Base-by-base conservation (phyloP, 92 coral and sea anemone genomes). In the Meandrina meandrites region DNA sequence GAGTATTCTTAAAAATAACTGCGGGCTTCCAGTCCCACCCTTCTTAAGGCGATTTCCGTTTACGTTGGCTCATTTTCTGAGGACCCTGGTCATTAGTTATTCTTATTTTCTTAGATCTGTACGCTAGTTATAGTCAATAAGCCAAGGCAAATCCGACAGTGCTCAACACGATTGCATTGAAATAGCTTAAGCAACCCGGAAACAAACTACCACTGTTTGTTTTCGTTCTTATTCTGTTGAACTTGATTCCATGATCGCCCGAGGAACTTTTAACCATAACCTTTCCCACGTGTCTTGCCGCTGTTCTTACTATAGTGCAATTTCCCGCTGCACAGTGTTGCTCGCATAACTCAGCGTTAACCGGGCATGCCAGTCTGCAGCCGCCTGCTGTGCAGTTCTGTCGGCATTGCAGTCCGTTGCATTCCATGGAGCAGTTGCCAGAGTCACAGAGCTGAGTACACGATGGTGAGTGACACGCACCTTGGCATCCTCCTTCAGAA, bases 351-450 rank as follows among this genome's bases (percentile, higher is more conserved):
- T 83, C 54, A 10, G 83, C 88, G 12, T 24, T 73, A 6, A 12
- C 45, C n/a, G 73, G 73, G 16, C 88, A 85, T 2, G 76, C 75
- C 66, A 85, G 11, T 12, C 13, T 64, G 58, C 88, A 85, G 34
- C 88, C 88, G 12, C 88, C 88, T 8, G 64, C 82, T 24, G 83
- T 66, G 88, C 88, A 85, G 32, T 85, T 78, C n/a, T 66, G 88
- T 19, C n/a, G 82, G 77, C 88, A 85, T 34, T 66, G 45, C 35
- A 78, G 14, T 47, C 88, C 88, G 14, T 85, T 60, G 77, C 88
- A 85, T 45, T 28, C 76, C 82, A 85, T 37, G 64, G 53, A 30
- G 13, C 88, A 85, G 58, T 66, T 66, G 3, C 88, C 88, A 16
- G 82, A 62, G n/a, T 77, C 81, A 68, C 88, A 85, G 17, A 51